Evolutionary conservation across 2,888 invertebrate species (phyloP).

Genomic region (Epiblema foenella): DNA sequence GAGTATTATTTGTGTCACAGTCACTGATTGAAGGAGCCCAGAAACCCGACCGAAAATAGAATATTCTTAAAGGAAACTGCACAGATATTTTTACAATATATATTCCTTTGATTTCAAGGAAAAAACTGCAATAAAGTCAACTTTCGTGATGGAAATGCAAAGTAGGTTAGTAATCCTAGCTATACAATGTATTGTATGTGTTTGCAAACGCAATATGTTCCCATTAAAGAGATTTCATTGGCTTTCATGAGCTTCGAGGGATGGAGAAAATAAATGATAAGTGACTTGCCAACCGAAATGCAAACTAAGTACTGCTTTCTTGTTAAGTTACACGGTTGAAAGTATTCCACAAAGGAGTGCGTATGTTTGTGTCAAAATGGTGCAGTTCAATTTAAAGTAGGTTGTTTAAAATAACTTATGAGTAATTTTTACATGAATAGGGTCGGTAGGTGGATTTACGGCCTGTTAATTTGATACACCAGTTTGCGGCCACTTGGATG

Average conservation of each 20-base stretch:
- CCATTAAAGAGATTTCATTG: slow-evolving; percentile 9
- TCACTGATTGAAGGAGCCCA: neutral
- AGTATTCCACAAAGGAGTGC: neutral
- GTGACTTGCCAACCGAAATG: neutral
- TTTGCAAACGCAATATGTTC: slow-evolving; percentile 26
- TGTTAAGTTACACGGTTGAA: neutral
- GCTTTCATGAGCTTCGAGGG: slow-evolving; percentile 12
- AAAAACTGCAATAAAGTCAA: slow-evolving; percentile 12
- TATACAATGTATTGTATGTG: neutral
- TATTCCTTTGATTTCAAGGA: slow-evolving; percentile 11
- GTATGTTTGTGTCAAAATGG: neutral
- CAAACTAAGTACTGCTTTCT: neutral
- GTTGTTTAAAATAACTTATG: no score
- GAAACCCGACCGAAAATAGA: neutral
- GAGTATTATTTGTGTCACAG: neutral
- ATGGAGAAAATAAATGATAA: slow-evolving; percentile 1
- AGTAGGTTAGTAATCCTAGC: neutral
- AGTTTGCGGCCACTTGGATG: no score
- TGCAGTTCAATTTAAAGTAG: no score
- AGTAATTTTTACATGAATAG: no score
- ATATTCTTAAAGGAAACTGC: neutral
- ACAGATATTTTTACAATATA: slow-evolving; percentile 2
- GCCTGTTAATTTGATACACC: no score
- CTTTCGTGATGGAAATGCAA: slow-evolving; percentile 12
- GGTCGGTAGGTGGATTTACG: no score